Percentiles rank a stretch among this genome's conserved stretches.
Evolutionary conservation across 2,113 vertebrate genomes (phyloP).

Genomic region (Notothenia rossii): DNA sequence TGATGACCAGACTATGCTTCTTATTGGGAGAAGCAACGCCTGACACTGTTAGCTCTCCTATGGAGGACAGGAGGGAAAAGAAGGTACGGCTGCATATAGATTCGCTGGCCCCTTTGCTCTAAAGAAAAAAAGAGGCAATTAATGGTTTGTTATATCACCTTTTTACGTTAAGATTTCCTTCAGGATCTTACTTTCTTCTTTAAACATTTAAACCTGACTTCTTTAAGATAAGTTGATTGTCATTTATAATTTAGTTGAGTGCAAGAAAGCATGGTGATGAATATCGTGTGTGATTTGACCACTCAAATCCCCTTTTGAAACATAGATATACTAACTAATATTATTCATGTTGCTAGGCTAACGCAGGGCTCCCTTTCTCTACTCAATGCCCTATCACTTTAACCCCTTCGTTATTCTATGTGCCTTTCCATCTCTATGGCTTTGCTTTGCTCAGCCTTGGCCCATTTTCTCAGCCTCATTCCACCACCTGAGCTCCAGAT

Average conservation of each 20-base stretch:
- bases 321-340: not conserved
- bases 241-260: not conserved
- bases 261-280: not conserved
- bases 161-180: too few species aligned
- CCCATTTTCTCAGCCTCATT: constrained; percentile 82
- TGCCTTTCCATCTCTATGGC: constrained; percentile 26
- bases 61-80: constrained; percentile 93
- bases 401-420: constrained; percentile 18
- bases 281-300: not conserved
- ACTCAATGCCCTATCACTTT: constrained; percentile 14
- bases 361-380: constrained; percentile 2
- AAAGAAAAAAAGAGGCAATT: constrained; percentile 26
- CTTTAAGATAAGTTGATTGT: not conserved
- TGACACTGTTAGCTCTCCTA: constrained; percentile 88
- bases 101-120: constrained; percentile 38
- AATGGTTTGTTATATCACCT: not conserved
- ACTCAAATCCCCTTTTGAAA: constrained; percentile 1
- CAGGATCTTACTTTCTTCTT: constrained; percentile 5
- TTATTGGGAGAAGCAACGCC: constrained; percentile 96
- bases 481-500: constrained; percentile 81
- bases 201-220: constrained; percentile 6
- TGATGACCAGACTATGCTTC: constrained; percentile 99
- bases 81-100: constrained; percentile 85
- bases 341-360: constrained; percentile 29
- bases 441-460: constrained; percentile 71